Base-by-base conservation (phyloP, 1,140 invertebrate genomes). In the Calephelis virginiensis region DNA sequence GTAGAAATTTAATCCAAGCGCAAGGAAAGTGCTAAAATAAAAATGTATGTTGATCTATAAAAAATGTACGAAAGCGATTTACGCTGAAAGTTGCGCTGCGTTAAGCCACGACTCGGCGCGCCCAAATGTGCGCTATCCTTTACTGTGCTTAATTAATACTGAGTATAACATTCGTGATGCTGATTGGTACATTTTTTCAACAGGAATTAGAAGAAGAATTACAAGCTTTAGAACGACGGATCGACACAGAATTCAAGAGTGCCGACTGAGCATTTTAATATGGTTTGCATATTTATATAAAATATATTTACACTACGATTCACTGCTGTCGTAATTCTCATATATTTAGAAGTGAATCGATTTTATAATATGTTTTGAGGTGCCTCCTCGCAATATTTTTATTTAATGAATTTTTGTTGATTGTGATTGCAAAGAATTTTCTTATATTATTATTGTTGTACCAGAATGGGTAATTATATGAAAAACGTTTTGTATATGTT, bases 161-260 rank as follows among this genome's bases (percentile, higher is more conserved):
- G 17, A 17, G 17, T 17, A 17, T 17, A 17, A 17, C 17, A 17
- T 17, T 17, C 17, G 17, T 17, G 17, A 17, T 46, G 13, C 14
- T 8, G 8, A 62, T 43, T 45, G 17, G 17, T 17, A 10, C 14
- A 38, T 63, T 71, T 68, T 70, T 69, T 37, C n/a, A 82, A 82
- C 74, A 84, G 66, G 78, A 83, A 61, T 62, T 89, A 6, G 86
- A 89, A 66, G 80, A 81, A 17, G 84, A 83, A 45, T 61, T 89
- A 7, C 81, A 82, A 43, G 86, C 83, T 0, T 66, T 89, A 11
- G 86, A 86, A 70, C 78, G 83, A 37, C 81, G 82, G 5, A 84
- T 89, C 61, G 86, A 85, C 66, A 86, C 83, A 0, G 86, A 86
- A 62, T 86, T 86, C 65, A 82, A 86, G 69, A 85, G 72, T 53